Evolutionary conservation across 2,797 vertebrate genomes (phyloP).

Genomic region (Synaphobranchus kaupii): DNA sequence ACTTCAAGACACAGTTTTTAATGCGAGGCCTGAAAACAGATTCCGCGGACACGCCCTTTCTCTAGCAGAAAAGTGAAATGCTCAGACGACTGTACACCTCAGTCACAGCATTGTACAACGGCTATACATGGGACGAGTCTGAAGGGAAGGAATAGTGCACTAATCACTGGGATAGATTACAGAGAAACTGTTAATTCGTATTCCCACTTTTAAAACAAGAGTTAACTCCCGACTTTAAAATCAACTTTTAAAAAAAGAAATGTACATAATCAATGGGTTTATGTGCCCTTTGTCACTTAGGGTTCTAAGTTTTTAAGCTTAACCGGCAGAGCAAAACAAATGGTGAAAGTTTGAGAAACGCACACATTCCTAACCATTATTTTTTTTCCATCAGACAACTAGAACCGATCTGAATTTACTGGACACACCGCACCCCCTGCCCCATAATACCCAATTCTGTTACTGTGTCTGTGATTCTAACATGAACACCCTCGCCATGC

Average conservation of each 20-base stretch:
- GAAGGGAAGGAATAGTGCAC: background rate
- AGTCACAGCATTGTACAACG: background rate
- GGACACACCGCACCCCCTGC: background rate
- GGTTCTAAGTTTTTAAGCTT: background rate
- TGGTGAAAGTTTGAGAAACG: background rate
- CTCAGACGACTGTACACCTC: background rate
- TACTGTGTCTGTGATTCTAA: background rate
- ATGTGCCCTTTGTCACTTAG: background rate
- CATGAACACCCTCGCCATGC: background rate
- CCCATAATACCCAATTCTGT: background rate
- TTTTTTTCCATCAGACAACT: background rate
- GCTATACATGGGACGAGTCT: background rate
- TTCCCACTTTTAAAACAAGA: background rate
- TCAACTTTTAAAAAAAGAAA: background rate
- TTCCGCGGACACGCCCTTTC: conserved; percentile 23
- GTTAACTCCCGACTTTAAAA: background rate
- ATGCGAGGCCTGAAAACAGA: conserved; percentile 26
- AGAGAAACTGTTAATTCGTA: background rate
- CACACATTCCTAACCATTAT: background rate
- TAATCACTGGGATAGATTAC: background rate
- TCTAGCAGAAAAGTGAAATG: background rate
- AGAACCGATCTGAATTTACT: background rate
- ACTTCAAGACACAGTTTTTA: conserved; percentile 37
- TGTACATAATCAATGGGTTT: background rate
- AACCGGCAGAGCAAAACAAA: background rate